Percentiles rank a stretch among this genome's conserved stretches.
phyloP scores from a whole-genome alignment of 2,113 vertebrate genomes.

The Bothrops jararaca region DNA sequence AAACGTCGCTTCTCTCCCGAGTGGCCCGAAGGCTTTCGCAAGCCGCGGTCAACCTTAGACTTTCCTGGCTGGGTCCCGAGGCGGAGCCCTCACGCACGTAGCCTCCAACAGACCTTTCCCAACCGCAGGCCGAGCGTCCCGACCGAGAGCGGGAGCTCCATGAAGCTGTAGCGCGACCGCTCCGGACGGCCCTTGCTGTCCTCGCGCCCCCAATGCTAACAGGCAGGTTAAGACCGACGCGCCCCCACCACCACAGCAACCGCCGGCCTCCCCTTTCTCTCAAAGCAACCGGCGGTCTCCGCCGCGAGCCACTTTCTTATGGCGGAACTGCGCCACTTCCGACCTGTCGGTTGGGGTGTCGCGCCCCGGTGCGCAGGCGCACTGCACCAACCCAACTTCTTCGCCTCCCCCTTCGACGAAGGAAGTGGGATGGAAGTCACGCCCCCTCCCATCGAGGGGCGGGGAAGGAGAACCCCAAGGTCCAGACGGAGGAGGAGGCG shows the following conservation, averaged over 20 bases:
- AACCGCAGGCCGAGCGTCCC: neutral
- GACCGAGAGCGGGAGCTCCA: neutral
- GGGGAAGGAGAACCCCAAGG: neutral
- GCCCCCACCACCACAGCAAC: neutral
- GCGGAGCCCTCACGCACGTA: neutral
- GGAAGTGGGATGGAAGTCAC: conserved; percentile 27
- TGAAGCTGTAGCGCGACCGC: neutral
- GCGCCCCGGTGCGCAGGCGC: conserved; percentile 43
- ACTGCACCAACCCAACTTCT: conserved; percentile 5
- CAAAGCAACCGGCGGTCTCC: neutral
- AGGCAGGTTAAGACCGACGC: neutral
- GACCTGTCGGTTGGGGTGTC: neutral
- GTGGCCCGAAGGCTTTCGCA: neutral
- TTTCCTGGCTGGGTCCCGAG: neutral
- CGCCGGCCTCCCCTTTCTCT: neutral
- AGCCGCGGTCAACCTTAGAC: neutral
- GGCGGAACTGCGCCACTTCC: neutral
- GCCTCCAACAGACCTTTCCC: neutral
- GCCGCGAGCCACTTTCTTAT: neutral
- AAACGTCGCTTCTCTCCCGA: neutral
- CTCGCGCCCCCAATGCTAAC: neutral
- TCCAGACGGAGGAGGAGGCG: neutral
- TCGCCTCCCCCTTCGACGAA: conserved; percentile 45
- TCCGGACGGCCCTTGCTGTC: neutral
- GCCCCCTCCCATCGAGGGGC: neutral